phyloP scores from a whole-genome alignment of 1,140 invertebrate species.

The Spodoptera frugiperda region DNA sequence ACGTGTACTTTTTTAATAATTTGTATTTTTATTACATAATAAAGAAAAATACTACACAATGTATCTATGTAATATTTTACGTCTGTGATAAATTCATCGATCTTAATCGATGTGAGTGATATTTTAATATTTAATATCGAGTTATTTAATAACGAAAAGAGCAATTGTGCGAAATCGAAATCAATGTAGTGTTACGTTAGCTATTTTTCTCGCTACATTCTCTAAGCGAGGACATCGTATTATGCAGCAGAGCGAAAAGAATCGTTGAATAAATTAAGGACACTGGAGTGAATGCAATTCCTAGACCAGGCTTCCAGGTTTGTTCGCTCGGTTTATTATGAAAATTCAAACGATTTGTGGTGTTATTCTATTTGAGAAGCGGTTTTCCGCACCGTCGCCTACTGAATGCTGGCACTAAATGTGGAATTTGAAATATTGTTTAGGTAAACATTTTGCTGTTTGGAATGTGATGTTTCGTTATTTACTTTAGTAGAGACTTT shows the following conservation, averaged over 20 bases:
- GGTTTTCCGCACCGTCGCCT: background rate
- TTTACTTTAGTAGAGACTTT: too few species aligned
- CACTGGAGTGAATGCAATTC: conserved; percentile 9
- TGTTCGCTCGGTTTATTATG: conserved; percentile 25
- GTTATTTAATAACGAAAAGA: too few species aligned
- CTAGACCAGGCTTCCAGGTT: conserved; percentile 6
- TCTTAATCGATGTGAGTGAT: too few species aligned
- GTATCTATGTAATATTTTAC: too few species aligned
- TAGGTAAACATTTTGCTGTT: too few species aligned
- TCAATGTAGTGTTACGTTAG: background rate
- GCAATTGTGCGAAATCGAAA: too few species aligned
- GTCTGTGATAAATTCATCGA: too few species aligned
- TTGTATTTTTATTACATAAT: too few species aligned
- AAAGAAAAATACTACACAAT: too few species aligned
- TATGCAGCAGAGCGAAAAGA: conserved; percentile 32
- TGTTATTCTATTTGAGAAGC: conserved; percentile 21
- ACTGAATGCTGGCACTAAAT: background rate
- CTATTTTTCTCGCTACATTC: background rate
- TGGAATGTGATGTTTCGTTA: too few species aligned
- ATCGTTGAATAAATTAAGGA: conserved; percentile 35
- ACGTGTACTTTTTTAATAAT: too few species aligned
- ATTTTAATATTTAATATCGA: too few species aligned
- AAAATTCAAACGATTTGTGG: conserved; percentile 20
- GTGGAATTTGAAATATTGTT: background rate
- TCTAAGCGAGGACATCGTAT: background rate